Conservation (phyloP, 1,140 invertebrate species). For the Drosophila athabasca region DNA sequence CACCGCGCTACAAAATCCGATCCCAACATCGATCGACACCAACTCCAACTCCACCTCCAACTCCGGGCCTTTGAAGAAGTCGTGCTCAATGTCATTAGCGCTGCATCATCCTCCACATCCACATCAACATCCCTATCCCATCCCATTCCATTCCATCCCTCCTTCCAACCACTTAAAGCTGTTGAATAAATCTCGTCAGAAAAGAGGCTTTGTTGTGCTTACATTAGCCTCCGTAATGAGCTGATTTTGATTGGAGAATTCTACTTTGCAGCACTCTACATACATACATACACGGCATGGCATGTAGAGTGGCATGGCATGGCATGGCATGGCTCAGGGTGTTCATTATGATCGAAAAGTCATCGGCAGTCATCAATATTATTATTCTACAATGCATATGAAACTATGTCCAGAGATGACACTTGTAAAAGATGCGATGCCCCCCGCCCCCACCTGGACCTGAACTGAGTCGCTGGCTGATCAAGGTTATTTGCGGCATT, state of each 20-base stretch:
- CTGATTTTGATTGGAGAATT: constrained; percentile 77
- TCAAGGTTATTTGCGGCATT: constrained; percentile 43
- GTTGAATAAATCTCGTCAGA: constrained; percentile 75
- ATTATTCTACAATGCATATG: constrained; percentile 42
- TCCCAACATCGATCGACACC: constrained; percentile 11
- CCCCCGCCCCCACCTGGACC: too few relatives aligned
- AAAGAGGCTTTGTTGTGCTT: constrained; percentile 79
- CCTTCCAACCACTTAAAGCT: constrained; percentile 59
- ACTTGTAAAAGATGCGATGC: constrained; percentile 27
- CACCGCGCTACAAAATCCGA: constrained; percentile 21
- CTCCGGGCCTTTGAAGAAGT: constrained; percentile 43
- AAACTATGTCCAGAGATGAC: constrained; percentile 29
- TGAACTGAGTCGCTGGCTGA: constrained; percentile 2
- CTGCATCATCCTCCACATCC: constrained; percentile 66
- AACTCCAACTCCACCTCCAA: not conserved
- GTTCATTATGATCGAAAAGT: constrained; percentile 24
- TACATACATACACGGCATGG: not conserved
- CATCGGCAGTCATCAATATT: constrained; percentile 48
- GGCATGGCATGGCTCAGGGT: constrained; percentile 15
- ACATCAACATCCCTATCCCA: not conserved
- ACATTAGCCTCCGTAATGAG: constrained; percentile 81
- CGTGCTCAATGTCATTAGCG: constrained; percentile 77
- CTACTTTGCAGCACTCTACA: constrained; percentile 54
- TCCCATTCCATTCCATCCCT: not conserved
- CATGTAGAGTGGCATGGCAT: constrained; percentile 2